phyloP scores from a whole-genome alignment of 1,140 invertebrate genomes.

The Gonatopus flavifemur region DNA sequence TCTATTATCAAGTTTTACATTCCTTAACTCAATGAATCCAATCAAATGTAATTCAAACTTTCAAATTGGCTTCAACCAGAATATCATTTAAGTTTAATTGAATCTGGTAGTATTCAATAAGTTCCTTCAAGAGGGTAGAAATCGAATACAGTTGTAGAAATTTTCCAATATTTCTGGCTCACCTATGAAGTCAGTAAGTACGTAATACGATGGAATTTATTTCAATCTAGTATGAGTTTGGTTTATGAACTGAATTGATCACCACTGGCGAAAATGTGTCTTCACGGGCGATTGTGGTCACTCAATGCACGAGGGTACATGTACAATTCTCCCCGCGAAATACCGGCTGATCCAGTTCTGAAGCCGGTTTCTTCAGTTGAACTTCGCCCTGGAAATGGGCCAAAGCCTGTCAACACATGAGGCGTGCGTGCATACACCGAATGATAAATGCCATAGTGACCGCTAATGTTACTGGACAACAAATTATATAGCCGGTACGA shows the following conservation, averaged over 20 bases:
- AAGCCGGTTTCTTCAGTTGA: slow-evolving; percentile 44
- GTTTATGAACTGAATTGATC: slow-evolving; percentile 27
- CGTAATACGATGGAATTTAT: too few relatives aligned
- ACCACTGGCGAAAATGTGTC: slow-evolving; percentile 55
- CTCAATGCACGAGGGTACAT: slow-evolving; percentile 23
- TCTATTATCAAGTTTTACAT: too few relatives aligned
- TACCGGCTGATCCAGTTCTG: slow-evolving; percentile 43
- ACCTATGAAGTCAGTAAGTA: too few relatives aligned
- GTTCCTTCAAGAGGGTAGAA: neutral
- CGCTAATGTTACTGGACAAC: slow-evolving; percentile 53
- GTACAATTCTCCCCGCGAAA: slow-evolving; percentile 1
- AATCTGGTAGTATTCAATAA: too few relatives aligned
- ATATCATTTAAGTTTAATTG: too few relatives aligned
- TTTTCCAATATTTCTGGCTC: neutral
- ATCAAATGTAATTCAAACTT: too few relatives aligned
- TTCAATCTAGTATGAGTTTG: too few relatives aligned
- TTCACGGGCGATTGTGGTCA: slow-evolving; percentile 57
- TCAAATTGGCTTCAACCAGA: too few relatives aligned
- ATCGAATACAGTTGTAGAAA: neutral
- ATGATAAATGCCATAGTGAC: slow-evolving; percentile 53
- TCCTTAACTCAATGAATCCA: too few relatives aligned
- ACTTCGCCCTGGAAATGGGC: slow-evolving; percentile 50
- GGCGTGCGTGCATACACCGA: slow-evolving; percentile 46
- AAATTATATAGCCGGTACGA: slow-evolving; percentile 52
- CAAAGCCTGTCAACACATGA: slow-evolving; percentile 56